These are phyloP conservation scores for Epinotia ramella DNA, from an alignment of 2,888 invertebrate species.

Conservation along the genomic window DNA sequence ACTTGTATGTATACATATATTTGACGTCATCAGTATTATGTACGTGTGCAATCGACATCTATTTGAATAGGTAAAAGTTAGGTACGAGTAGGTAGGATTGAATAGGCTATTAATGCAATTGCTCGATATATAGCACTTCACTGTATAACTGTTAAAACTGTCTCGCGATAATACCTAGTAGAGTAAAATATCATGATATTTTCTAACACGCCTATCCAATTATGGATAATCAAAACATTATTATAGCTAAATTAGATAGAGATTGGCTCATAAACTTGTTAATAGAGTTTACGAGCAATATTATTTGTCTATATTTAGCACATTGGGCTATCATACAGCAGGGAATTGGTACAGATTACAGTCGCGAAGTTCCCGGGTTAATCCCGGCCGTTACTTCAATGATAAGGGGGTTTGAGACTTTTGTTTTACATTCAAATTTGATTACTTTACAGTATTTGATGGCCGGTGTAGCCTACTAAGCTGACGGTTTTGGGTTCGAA, in stretches of 20 bases:
- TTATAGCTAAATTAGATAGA: neutral
- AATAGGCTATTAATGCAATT: no score
- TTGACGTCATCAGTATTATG: no score
- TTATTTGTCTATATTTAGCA: slow-evolving; percentile 2
- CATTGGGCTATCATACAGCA: neutral
- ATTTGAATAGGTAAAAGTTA: no score
- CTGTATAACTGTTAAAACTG: neutral
- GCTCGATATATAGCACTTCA: no score
- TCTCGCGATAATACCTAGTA: neutral
- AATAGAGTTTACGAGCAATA: neutral
- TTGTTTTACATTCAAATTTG: no score
- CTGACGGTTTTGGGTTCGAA: no score
- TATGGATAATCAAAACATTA: slow-evolving; percentile 1
- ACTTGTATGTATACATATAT: no score
- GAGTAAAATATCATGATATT: neutral
- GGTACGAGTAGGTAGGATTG: no score
- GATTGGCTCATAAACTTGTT: neutral
- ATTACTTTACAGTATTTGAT: no score
- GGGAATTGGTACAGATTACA: neutral
- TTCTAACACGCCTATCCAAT: neutral
- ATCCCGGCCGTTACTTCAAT: neutral
- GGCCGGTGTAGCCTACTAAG: no score
- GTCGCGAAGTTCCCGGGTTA: neutral
- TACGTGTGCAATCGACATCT: no score
- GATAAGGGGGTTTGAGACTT: no score